Percentiles rank a stretch among this genome's conserved stretches.
phyloP scores from a whole-genome alignment of 1,140 invertebrate genomes.

The Telenomus remus region DNA sequence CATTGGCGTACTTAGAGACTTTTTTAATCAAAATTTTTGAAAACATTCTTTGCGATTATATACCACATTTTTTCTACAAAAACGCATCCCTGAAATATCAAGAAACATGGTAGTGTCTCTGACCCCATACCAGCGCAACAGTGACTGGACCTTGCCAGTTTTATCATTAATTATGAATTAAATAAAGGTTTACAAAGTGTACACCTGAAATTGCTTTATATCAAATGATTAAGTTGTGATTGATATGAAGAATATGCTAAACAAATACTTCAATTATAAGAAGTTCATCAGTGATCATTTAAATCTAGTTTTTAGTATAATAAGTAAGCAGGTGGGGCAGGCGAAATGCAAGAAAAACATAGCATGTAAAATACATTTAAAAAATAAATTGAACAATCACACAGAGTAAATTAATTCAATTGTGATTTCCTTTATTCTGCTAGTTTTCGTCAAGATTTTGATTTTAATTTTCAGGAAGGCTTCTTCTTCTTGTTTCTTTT shows the following conservation, averaged over 20 bases:
- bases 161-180: no score
- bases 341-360: conserved; percentile 22
- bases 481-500: conserved; percentile 22
- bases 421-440: conserved; percentile 29
- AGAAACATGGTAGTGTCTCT: no score
- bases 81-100: no score
- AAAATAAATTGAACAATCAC: conserved; percentile 43
- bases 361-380: conserved; percentile 34
- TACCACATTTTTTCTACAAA: no score
- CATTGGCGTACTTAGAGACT: no score
- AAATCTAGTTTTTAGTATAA: conserved; percentile 5
- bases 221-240: conserved; percentile 36
- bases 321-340: conserved; percentile 2
- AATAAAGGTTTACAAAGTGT: no score
- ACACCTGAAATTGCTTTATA: no score
- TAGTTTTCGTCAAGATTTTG: conserved; percentile 29
- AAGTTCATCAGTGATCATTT: conserved; percentile 22
- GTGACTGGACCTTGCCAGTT: no score
- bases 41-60: no score
- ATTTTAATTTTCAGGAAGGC: conserved; percentile 37
- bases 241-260: conserved; percentile 43
- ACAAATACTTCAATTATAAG: conserved; percentile 38
- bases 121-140: no score
- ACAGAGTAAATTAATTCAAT: conserved; percentile 7
- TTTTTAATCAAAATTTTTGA: no score